Conservation (phyloP, 2,888 invertebrate genomes). For the Rotaria magnacalcarata region DNA sequence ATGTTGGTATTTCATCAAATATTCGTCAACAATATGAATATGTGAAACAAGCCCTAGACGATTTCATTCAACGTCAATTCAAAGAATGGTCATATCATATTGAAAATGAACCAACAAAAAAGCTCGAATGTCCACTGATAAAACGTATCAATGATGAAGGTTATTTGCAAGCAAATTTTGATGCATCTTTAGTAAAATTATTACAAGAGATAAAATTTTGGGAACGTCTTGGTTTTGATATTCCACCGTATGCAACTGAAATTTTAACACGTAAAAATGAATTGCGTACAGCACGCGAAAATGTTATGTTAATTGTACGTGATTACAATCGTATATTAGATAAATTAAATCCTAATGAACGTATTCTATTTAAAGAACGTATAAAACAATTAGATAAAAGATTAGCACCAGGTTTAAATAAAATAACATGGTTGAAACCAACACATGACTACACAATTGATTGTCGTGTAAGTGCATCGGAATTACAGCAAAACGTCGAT, state of each 20-base stretch:
- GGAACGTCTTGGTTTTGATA: slow-evolving; percentile 68
- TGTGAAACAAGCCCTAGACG: slow-evolving; percentile 56
- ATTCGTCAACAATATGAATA: slow-evolving; percentile 69
- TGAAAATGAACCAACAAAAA: slow-evolving; percentile 58
- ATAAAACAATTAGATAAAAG: slow-evolving; percentile 64
- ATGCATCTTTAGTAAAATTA: slow-evolving; percentile 67
- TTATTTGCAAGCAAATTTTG: slow-evolving; percentile 64
- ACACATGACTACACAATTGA: slow-evolving; percentile 58
- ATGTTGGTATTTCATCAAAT: slow-evolving; percentile 70
- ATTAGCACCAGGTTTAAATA: slow-evolving; percentile 60
- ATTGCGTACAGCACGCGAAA: slow-evolving; percentile 55
- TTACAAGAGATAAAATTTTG: slow-evolving; percentile 73
- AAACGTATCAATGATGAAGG: slow-evolving; percentile 68
- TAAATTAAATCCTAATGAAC: slow-evolving; percentile 72
- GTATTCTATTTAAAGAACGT: slow-evolving; percentile 72
- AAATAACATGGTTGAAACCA: slow-evolving; percentile 59
- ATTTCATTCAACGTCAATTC: slow-evolving; percentile 63
- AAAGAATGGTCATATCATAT: slow-evolving; percentile 59
- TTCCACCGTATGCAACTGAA: slow-evolving; percentile 68
- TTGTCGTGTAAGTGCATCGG: slow-evolving; percentile 56
- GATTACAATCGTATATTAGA: slow-evolving; percentile 58
- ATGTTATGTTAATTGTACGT: slow-evolving; percentile 57
- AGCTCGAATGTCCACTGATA: slow-evolving; percentile 70
- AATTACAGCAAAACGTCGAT: slow-evolving; percentile 62
- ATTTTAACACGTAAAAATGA: slow-evolving; percentile 62